Base-by-base conservation (phyloP, 1,140 invertebrate genomes). In the Atta cephalotes region DNA sequence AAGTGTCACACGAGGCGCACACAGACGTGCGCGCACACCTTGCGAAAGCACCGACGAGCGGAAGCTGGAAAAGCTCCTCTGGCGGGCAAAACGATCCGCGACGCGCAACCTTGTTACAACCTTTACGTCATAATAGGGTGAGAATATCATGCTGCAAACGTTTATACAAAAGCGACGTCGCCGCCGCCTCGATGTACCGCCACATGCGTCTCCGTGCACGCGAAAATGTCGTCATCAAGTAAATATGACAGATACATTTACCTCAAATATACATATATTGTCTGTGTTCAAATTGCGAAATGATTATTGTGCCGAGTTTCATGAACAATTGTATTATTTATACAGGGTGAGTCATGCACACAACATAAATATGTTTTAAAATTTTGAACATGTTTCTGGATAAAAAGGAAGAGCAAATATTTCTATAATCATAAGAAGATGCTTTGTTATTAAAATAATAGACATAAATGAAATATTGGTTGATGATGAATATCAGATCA, bases 1-100 rank as follows among this genome's bases (percentile, higher is more conserved):
- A 92, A 94, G 93, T 93, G 93, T 94, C 94, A 93, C 93, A 89
- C 93, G 92, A 93, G 92, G 92, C 90, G 91, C 92, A 91, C 91
- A 92, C 91, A 87, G 79, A 39, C 84, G 87, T 90, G 91, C 90
- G 28, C 58, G 68, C 80, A 74, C 53, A 82, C 68, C 68, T 74
- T 74, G 53, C 78, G 63, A 39, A 86, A 80, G 49, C 68, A 35
- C 56, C 39, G 89, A 89, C 92, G 84, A 91, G 92, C 93, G 93
- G 92, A 93, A 93, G 87, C 92, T 93, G 92, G 91, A 93, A 94
- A 94, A 85, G 76, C 56, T 58, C 18, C 60, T 62, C 70, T 51
- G 76, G 62, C 84, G 60, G 31, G 76, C 89, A 77, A 88, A 87
- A 82, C 88, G 87, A 90, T 90, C 82, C 87, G 39, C 79, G 76